Evolutionary conservation across 2,113 vertebrate genomes (phyloP).

Genomic region (Typhlomys cinereus): DNA sequence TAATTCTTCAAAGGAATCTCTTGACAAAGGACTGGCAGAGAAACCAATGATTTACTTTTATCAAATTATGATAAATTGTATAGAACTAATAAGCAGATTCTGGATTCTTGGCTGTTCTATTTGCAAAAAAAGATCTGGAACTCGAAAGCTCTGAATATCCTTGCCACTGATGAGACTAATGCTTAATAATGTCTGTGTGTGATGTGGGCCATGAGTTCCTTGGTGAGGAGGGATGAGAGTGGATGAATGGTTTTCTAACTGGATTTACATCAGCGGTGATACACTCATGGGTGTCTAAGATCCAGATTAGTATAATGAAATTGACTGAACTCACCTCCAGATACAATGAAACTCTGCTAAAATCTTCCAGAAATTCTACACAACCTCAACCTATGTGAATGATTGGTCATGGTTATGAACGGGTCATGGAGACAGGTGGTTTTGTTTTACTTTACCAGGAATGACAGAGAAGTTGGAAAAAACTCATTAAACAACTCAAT

Average conservation of each 20-base stretch:
- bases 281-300: background rate
- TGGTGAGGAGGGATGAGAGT: background rate
- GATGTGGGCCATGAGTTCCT: background rate
- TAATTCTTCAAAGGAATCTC: background rate
- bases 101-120: background rate
- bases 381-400: background rate
- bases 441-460: background rate
- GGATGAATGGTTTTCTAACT: background rate
- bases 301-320: background rate
- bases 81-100: background rate
- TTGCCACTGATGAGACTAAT: background rate
- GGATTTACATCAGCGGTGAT: background rate
- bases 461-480: background rate
- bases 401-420: background rate
- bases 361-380: background rate
- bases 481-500: background rate
- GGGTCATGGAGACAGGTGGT: background rate
- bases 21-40: background rate
- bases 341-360: background rate
- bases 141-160: background rate
- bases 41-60: background rate
- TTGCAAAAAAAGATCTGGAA: background rate
- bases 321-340: background rate
- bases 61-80: background rate
- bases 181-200: background rate